Percentiles rank a stretch among this genome's conserved stretches.
These are phyloP conservation scores for Tipula vernalis DNA, from an alignment of 2,888 invertebrate species.

Conservation along the genomic window DNA sequence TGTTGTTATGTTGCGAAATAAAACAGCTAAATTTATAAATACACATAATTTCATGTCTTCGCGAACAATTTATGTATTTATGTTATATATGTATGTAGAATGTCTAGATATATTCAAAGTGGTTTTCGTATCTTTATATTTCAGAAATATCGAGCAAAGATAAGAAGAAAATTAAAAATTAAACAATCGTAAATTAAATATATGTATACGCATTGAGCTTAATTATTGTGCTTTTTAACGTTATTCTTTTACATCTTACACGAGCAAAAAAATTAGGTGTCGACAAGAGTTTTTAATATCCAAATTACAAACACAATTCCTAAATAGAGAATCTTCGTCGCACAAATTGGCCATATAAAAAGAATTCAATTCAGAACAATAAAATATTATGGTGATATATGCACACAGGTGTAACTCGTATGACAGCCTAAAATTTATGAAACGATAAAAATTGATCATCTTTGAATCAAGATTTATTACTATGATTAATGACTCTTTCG, in stretches of 20 bases:
- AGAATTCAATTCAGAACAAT: neutral
- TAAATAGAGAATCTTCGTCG: neutral
- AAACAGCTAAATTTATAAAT: neutral
- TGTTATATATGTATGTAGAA: neutral
- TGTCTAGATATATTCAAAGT: neutral
- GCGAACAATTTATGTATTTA: neutral
- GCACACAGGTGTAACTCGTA: neutral
- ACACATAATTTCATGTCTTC: neutral
- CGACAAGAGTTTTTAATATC: neutral
- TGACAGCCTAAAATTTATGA: neutral
- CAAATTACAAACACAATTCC: no score
- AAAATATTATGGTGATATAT: neutral
- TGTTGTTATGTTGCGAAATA: neutral
- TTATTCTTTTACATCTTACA: neutral
- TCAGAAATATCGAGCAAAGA: neutral
- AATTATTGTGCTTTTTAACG: neutral
- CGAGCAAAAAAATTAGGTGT: neutral
- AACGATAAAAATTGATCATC: no score
- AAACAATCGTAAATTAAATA: slow-evolving; percentile 1
- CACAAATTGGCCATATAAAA: neutral
- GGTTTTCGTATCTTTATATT: neutral
- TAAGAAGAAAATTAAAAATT: neutral
- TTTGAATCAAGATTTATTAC: no score
- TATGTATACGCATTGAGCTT: neutral
- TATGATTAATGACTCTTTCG: no score